Evolutionary conservation across 2,888 invertebrate genomes (phyloP).

Genomic region (Melinaea menophilus): DNA sequence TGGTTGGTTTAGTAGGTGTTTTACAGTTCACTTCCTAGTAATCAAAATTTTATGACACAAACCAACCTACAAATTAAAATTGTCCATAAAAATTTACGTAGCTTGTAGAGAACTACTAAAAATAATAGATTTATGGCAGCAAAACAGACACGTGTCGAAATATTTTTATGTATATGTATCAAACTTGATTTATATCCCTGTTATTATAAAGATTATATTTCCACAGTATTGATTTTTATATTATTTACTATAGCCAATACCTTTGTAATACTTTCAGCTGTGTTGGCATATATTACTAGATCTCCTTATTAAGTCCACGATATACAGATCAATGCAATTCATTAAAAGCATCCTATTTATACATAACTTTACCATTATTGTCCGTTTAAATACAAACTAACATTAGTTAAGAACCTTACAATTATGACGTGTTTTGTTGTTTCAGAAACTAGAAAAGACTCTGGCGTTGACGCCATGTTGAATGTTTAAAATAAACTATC

Average conservation of each 20-base stretch:
- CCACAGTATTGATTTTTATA: not conserved
- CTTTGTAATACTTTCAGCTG: not conserved
- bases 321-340: no score
- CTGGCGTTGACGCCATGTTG: constrained; percentile 4
- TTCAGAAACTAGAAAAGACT: constrained; percentile 1
- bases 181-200: constrained; percentile 9
- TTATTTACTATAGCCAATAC: not conserved
- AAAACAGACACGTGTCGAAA: constrained; percentile 50
- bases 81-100: constrained; percentile 49
- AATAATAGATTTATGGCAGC: constrained; percentile 49
- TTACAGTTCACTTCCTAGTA: constrained; percentile 43
- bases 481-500: constrained; percentile 32
- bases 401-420: not conserved
- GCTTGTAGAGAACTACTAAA: constrained; percentile 45
- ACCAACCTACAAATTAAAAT: constrained; percentile 44
- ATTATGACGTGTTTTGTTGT: not conserved
- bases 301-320: no score
- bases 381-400: no score
- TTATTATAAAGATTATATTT: constrained; percentile 11
- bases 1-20: constrained; percentile 22
- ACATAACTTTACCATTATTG: no score
- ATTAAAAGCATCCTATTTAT: no score
- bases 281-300: no score
- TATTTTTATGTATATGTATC: constrained; percentile 27
- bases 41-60: constrained; percentile 44